Base-by-base conservation (phyloP, 2,888 invertebrate species). In the Venustoraphidia nigricollis region DNA sequence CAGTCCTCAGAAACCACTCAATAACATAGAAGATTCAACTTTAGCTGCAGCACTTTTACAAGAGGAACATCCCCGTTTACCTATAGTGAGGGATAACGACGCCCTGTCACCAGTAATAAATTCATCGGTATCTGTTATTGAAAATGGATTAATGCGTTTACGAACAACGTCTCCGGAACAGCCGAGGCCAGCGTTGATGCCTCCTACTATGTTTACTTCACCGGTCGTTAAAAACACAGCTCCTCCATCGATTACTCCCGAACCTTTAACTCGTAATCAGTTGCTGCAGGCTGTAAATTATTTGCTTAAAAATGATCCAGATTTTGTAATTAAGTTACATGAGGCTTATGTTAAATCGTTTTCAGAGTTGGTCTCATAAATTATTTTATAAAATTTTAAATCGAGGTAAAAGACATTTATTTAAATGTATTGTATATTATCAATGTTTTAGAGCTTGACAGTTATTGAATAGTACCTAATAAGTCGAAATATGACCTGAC, bases 261-360 rank as follows among this genome's bases (percentile, higher is more conserved):
- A 88, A 63, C 87, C 90, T 11, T 72, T 94, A 45, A 92, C 89
- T 41, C 82, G 83, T 64, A 85, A 87, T 62, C 94, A 94, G 65
- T 73, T 94, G 51, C 79, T 88, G 36, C 91, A 93, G 69, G 91
- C 93, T 34, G 80, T 94, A 61, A 81, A 83, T 58, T 85, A 91
- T 69, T 73, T 94, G 50, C 71, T 93, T 50, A 84, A 87, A 69
- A 85, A 85, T 66, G 92, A 94, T 66, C 76, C 83, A 36, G 86
- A 87, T 56, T 94, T 94, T 69, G 79, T 91, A 36, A 83, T 81
- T 61, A 90, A 87, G 66, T 71, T 94, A 53, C 92, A 94, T 62
- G 90, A 93, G 68, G 93, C 90, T 47, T 94, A 94, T 64, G 82
- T 92, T 13, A 87, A 89, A 68, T 86, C 87, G 36, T 83, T 87